phyloP scores from a whole-genome alignment of 2,888 invertebrate genomes.

The Eledona agricola region DNA sequence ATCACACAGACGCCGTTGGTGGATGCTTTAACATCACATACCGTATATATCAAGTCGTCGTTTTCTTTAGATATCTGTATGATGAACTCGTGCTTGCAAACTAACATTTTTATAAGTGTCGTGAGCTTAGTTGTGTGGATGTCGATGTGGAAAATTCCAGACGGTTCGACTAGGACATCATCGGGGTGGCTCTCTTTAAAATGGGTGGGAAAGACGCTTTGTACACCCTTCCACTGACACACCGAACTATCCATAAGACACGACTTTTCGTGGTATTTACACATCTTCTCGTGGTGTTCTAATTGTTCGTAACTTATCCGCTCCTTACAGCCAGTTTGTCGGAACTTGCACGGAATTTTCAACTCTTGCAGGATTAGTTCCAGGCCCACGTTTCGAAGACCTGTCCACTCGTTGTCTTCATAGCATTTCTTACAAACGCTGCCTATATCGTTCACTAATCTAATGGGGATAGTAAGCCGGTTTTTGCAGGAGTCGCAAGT shows the following conservation, averaged over 20 bases:
- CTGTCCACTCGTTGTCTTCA: constrained; percentile 38
- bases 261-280: constrained; percentile 45
- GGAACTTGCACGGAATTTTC: constrained; percentile 50
- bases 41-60: constrained; percentile 48
- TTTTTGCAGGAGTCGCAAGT: constrained; percentile 49
- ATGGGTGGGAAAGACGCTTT: constrained; percentile 49
- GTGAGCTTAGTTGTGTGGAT: constrained; percentile 46
- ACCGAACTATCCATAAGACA: constrained; percentile 44
- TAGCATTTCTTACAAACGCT: constrained; percentile 52
- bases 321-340: constrained; percentile 47
- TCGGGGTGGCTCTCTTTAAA: constrained; percentile 50
- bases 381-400: constrained; percentile 44
- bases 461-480: constrained; percentile 51
- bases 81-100: constrained; percentile 49
- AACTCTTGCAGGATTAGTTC: constrained; percentile 47
- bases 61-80: constrained; percentile 46
- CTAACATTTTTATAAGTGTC: constrained; percentile 50
- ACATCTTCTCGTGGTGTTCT: constrained; percentile 44
- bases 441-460: constrained; percentile 50
- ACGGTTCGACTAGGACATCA: constrained; percentile 50
- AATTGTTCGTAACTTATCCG: constrained; percentile 41
- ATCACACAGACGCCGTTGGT: constrained; percentile 49
- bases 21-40: constrained; percentile 52
- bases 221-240: constrained; percentile 50
- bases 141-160: constrained; percentile 48